A percentile compares a stretch with the other conserved stretches of the same genome.
Evolutionary conservation across 1,140 invertebrate species (phyloP).

Genomic region (Ectropis grisescens): DNA sequence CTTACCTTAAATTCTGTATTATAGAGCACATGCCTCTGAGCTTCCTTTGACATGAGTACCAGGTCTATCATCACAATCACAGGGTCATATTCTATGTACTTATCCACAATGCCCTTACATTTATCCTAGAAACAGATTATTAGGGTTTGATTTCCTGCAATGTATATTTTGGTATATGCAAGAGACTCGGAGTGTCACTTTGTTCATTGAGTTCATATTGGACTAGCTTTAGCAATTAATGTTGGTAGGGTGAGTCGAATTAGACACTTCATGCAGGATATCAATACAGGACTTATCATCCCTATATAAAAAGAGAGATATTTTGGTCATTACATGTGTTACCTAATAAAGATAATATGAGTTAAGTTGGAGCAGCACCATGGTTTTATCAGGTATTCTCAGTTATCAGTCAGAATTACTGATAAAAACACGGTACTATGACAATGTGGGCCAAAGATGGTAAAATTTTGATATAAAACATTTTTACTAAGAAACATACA

Average conservation of each 20-base stretch:
- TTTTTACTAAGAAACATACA: no score
- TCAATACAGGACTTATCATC: neutral
- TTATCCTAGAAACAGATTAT: constrained; percentile 56
- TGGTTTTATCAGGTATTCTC: no score
- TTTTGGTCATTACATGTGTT: no score
- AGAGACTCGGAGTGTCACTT: neutral
- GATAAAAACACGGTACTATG: no score
- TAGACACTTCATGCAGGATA: neutral
- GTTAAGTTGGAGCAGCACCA: no score
- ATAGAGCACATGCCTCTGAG: constrained; percentile 86
- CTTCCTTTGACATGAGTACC: constrained; percentile 81
- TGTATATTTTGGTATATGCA: neutral
- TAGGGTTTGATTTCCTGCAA: neutral
- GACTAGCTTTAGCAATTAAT: neutral
- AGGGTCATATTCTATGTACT: constrained; percentile 91
- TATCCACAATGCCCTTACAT: constrained; percentile 83
- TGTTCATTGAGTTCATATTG: neutral
- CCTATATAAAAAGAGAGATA: no score
- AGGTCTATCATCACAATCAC: constrained; percentile 88
- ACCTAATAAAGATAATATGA: no score
- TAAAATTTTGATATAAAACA: no score
- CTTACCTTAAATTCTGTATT: constrained; percentile 82
- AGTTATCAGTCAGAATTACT: no score
- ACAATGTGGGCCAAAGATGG: no score
- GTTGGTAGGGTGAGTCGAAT: no score